phyloP scores from a whole-genome alignment of 2,888 invertebrate species.

The Drosophila rubida region DNA sequence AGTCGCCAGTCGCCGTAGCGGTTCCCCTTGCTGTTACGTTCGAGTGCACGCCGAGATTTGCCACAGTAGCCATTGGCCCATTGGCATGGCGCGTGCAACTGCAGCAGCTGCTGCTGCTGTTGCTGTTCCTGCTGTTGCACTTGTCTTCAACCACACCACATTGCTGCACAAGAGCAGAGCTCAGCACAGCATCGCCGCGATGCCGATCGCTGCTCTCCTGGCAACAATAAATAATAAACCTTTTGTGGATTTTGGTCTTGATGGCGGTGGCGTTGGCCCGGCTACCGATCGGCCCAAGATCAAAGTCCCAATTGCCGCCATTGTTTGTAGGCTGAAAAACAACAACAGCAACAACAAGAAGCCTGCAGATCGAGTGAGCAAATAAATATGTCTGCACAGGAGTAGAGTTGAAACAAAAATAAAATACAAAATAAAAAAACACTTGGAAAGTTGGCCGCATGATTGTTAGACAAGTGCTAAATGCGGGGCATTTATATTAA shows the following conservation, averaged over 20 bases:
- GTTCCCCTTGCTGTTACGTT: conserved; percentile 58
- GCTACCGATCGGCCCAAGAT: conserved; percentile 74
- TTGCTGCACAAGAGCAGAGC: conserved; percentile 2
- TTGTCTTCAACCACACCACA: conserved; percentile 33
- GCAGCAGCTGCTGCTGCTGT: conserved; percentile 52
- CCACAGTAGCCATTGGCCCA: conserved; percentile 56
- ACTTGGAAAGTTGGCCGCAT: conserved; percentile 63
- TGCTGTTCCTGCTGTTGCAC: conserved; percentile 49
- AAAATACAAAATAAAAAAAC: conserved; percentile 33
- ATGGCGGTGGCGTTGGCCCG: conserved; percentile 71
- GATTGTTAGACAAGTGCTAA: conserved; percentile 74
- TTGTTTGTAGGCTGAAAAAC: conserved; percentile 57
- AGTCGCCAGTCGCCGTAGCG: conserved; percentile 12
- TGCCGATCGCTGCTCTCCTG: conserved; percentile 50
- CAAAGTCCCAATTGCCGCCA: conserved; percentile 70
- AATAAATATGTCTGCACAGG: conserved; percentile 54
- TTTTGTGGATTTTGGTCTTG: conserved; percentile 77
- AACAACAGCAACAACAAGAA: conserved; percentile 3
- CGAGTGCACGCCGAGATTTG: conserved; percentile 75
- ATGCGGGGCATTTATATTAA: conserved; percentile 61
- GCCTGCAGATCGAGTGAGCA: conserved; percentile 29
- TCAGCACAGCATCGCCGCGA: background rate
- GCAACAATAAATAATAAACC: conserved; percentile 81
- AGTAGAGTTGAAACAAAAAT: conserved; percentile 9
- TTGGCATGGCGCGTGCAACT: conserved; percentile 67